Evolutionary conservation across 2,888 invertebrate genomes (phyloP).

Genomic region (Drosophila kuntzei): DNA sequence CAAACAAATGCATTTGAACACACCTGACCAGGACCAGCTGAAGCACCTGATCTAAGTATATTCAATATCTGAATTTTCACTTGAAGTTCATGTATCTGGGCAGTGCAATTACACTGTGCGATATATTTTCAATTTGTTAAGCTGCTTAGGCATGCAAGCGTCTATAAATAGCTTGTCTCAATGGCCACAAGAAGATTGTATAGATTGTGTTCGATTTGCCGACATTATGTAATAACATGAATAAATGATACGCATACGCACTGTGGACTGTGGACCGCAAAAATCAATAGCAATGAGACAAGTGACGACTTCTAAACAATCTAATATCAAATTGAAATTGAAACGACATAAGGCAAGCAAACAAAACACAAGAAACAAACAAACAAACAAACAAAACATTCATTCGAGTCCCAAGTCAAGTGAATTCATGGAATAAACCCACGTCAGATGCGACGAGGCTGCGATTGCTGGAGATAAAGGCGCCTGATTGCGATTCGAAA

Average conservation of each 20-base stretch:
- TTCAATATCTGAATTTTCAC: conserved; percentile 11
- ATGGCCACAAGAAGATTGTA: conserved; percentile 12
- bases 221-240: conserved; percentile 33
- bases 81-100: not conserved
- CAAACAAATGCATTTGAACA: conserved; percentile 30
- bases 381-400: conserved; percentile 3
- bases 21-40: conserved; percentile 9
- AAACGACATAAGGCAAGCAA: conserved; percentile 41
- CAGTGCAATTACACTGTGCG: conserved; percentile 10
- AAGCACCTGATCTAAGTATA: conserved; percentile 30
- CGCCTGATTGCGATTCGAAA: conserved; percentile 63
- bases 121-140: conserved; percentile 23
- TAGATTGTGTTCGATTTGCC: conserved; percentile 26
- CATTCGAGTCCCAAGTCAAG: conserved; percentile 13
- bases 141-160: conserved; percentile 16
- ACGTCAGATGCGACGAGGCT: conserved; percentile 15
- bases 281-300: conserved; percentile 46
- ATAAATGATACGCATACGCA: conserved; percentile 51
- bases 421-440: conserved; percentile 22
- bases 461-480: conserved; percentile 37
- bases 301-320: conserved; percentile 53
- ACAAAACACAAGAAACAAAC: conserved; percentile 6
- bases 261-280: conserved; percentile 17
- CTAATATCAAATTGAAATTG: conserved; percentile 68
- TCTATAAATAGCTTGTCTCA: conserved; percentile 29